Evolutionary conservation across 2,888 invertebrate species (phyloP), one percentile per base, ranked within the genome.

Genomic region (Andrena praecox): DNA sequence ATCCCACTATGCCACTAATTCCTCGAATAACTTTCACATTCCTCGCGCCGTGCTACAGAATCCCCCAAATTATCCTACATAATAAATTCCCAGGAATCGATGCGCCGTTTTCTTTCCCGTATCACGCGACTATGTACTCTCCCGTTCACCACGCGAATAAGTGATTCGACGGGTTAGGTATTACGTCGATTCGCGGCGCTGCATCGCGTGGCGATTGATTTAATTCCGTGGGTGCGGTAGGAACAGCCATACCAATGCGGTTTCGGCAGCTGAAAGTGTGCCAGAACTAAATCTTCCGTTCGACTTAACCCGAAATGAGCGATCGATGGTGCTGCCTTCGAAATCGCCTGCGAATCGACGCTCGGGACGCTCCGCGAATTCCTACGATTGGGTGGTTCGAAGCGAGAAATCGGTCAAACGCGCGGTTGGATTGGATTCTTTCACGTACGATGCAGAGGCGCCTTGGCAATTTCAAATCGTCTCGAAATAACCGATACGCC

Each of bases 201-300:
- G 69, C 80, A 64, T 52, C 69, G 48, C 6, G 20, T 42, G 2
- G 56, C 33, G 60, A 64, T 89, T 91, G 88, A 86, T 87, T 85
- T 90, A 89, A 92, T 92, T 87, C 78, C 75, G 78, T 88, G 87
- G 90, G 89, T 77, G 87, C 84, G 89, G 87, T 77, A 60, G 64
- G 64, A 12, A n/a, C 59, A 3, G 62, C 7, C 31, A 33, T 31
- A 31, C n/a, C 63, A 68, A 70, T 60, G 80, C 72, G 77, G 42
- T 70, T 71, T 77, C 67, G 78, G 64, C 69, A 4, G 69, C 73
- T 31, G 83, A 84, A 91, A 91, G 91, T 91, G 71, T 90, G 91
- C 86, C 91, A 79, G 77, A 77, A 81, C 82, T 84, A 87, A 89
- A 91, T 89, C 90, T 88, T 88, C 80, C 84, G 87, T 85, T 82